Evolutionary conservation across 2,797 vertebrate species (phyloP).

Genomic region (Enteromius trimaculatus): DNA sequence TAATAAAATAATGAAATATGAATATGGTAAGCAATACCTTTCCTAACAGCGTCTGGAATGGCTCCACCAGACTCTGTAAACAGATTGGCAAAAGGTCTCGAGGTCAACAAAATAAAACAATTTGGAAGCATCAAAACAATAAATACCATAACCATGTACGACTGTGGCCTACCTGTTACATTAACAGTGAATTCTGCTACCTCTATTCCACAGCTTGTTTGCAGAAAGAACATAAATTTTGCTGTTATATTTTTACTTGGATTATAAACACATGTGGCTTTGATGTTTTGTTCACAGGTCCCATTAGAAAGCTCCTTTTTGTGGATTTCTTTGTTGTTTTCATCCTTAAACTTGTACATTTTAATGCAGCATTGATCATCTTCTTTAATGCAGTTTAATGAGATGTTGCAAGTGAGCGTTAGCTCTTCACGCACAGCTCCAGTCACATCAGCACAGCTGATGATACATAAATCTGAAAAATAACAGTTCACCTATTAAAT

Average conservation of each 20-base stretch:
- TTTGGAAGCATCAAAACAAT: background rate
- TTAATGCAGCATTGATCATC: background rate
- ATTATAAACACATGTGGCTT: background rate
- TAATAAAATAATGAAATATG: too few species aligned
- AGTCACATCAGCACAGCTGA: background rate
- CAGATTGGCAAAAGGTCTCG: background rate
- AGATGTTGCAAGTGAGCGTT: background rate
- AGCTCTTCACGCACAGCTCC: background rate
- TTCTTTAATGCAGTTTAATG: background rate
- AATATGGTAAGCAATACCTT: too few species aligned
- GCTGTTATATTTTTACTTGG: background rate
- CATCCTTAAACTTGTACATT: background rate
- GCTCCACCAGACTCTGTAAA: background rate
- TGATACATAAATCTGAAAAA: background rate
- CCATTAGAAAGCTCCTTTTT: background rate
- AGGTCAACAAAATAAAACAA: background rate
- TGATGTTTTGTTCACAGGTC: background rate
- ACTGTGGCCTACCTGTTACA: background rate
- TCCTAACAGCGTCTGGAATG: background rate
- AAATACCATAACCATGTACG: too few species aligned
- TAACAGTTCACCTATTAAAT: background rate
- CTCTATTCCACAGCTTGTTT: rapidly evolving
- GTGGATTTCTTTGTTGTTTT: background rate
- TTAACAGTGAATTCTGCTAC: background rate
- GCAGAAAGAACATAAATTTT: background rate